These are phyloP conservation scores for Enteromius fasciolatus DNA, from an alignment of 2,797 vertebrate species.

Conservation along the genomic window DNA sequence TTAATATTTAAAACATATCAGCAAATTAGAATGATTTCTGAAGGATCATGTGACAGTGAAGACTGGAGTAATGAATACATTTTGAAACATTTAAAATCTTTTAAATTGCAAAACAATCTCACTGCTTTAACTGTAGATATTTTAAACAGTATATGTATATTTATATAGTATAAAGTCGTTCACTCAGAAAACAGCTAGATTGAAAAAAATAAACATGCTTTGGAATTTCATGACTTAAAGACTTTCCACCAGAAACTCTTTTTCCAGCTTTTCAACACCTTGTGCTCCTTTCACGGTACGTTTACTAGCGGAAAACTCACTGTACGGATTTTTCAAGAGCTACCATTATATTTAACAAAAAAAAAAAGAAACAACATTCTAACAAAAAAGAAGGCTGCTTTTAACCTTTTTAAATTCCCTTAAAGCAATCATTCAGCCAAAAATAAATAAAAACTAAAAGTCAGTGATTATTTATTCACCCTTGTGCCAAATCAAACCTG, in stretches of 20 bases:
- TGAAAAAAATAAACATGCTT: constrained; percentile 3
- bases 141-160: neutral
- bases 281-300: constrained; percentile 14
- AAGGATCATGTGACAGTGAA: neutral
- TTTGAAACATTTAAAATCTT: no score
- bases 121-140: constrained; percentile 1
- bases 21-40: neutral
- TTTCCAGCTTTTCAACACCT: constrained; percentile 36
- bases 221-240: constrained; percentile 8
- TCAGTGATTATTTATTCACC: neutral
- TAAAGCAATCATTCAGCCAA: neutral
- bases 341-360: constrained; percentile 33
- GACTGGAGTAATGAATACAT: neutral
- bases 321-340: neutral
- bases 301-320: constrained; percentile 35
- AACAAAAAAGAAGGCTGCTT: neutral
- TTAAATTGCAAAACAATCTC: neutral
- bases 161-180: neutral
- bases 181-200: neutral
- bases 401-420: neutral
- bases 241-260: constrained; percentile 29
- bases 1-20: neutral
- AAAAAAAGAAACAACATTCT: neutral
- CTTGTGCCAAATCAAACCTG: neutral
- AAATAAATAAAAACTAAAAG: neutral